phyloP scores from a whole-genome alignment of 2,888 invertebrate genomes.

The Oxyscelio sp. region DNA sequence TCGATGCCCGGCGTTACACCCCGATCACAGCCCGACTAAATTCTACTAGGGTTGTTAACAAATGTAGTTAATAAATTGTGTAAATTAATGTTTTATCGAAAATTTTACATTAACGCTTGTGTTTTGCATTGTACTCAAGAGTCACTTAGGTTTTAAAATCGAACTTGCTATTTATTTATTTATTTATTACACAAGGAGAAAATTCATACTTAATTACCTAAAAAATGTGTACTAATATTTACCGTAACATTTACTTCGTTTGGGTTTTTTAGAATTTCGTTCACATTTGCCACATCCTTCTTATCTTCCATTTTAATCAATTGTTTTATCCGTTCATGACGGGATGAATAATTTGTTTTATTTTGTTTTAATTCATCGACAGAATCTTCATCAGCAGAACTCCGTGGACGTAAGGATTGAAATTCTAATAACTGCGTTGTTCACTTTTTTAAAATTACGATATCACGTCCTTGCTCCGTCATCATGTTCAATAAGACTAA shows the following conservation, averaged over 20 bases:
- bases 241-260: not conserved
- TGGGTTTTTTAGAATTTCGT: not conserved
- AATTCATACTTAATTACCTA: not conserved
- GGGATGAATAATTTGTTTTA: not conserved
- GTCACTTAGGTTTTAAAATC: too few species aligned
- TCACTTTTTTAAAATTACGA: not conserved
- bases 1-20: too few species aligned
- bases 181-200: too few species aligned
- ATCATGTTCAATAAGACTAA: not conserved
- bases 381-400: not conserved
- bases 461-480: slow-evolving; percentile 1
- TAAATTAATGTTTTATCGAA: too few species aligned
- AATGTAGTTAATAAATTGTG: too few species aligned
- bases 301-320: not conserved
- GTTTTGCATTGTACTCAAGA: too few species aligned
- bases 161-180: too few species aligned
- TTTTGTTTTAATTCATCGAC: not conserved
- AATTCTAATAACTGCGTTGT: not conserved
- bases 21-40: too few species aligned
- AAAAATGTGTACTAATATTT: too few species aligned
- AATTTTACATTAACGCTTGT: too few species aligned
- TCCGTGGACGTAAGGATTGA: not conserved
- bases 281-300: not conserved
- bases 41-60: too few species aligned
- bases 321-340: not conserved